Evolutionary conservation across 2,113 vertebrate species (phyloP).

Genomic region (Heloderma charlesbogerti): DNA sequence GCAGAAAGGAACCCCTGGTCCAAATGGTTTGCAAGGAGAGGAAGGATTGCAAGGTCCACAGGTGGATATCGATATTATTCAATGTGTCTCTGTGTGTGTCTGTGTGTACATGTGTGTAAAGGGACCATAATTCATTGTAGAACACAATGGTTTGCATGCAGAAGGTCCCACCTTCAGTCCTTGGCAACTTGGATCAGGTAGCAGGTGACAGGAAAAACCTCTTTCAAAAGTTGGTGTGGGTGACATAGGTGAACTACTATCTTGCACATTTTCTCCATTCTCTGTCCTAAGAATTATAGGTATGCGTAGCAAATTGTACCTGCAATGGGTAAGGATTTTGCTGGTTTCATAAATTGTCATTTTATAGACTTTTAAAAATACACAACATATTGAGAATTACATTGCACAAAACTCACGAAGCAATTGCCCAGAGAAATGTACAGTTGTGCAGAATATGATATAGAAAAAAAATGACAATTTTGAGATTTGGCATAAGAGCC

Average conservation of each 20-base stretch:
- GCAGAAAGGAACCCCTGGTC: constrained; percentile 17
- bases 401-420: neutral
- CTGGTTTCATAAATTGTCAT: neutral
- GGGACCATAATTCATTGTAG: neutral
- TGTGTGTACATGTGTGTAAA: neutral
- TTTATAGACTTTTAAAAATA: neutral
- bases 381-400: neutral
- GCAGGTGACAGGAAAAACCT: neutral
- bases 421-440: neutral
- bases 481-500: neutral
- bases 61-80: constrained; percentile 37
- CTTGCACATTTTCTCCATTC: neutral
- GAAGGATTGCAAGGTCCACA: constrained; percentile 57
- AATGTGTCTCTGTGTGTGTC: neutral
- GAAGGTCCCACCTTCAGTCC: neutral
- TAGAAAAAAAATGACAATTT: neutral
- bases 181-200: neutral
- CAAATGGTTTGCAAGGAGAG: constrained; percentile 47
- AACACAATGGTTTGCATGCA: neutral
- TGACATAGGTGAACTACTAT: neutral
- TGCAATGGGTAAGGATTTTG: neutral
- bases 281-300: neutral
- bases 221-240: neutral
- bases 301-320: neutral
- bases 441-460: neutral